phyloP scores from a whole-genome alignment of 2,113 vertebrate species.

The Tamias sibiricus region DNA sequence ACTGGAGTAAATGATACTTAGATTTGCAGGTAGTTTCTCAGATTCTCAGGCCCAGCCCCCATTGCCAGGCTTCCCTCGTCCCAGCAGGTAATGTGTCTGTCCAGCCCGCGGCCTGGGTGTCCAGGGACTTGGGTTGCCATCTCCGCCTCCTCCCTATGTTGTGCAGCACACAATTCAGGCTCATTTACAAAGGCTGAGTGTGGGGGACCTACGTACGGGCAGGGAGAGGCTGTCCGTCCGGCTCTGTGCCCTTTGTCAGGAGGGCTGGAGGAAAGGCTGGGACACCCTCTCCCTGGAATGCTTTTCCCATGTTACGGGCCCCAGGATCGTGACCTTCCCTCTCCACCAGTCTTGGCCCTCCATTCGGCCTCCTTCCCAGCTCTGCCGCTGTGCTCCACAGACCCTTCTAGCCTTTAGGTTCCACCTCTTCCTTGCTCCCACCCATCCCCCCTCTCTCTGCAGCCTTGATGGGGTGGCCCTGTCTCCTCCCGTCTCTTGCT shows the following conservation, averaged over 20 bases:
- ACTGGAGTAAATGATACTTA: not conserved
- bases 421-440: not conserved
- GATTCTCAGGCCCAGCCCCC: not conserved
- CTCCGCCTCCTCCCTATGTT: not conserved
- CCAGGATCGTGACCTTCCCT: not conserved
- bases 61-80: fast-evolving
- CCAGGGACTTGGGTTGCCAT: not conserved
- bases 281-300: not conserved
- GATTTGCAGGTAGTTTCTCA: not conserved
- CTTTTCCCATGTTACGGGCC: not conserved
- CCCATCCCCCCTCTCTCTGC: not conserved
- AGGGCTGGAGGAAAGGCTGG: not conserved
- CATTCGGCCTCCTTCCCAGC: not conserved
- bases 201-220: not conserved
- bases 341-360: not conserved
- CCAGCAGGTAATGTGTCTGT: not conserved
- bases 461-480: not conserved
- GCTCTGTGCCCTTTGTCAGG: not conserved
- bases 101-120: not conserved
- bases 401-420: not conserved
- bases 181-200: not conserved
- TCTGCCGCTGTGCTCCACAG: not conserved
- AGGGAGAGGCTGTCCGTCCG: not conserved
- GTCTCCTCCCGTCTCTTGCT: not conserved
- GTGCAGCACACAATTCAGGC: not conserved